Evolutionary conservation across 2,888 invertebrate species (phyloP), one percentile per base, ranked within the genome.

Genomic region (Stenodema calcarata): DNA sequence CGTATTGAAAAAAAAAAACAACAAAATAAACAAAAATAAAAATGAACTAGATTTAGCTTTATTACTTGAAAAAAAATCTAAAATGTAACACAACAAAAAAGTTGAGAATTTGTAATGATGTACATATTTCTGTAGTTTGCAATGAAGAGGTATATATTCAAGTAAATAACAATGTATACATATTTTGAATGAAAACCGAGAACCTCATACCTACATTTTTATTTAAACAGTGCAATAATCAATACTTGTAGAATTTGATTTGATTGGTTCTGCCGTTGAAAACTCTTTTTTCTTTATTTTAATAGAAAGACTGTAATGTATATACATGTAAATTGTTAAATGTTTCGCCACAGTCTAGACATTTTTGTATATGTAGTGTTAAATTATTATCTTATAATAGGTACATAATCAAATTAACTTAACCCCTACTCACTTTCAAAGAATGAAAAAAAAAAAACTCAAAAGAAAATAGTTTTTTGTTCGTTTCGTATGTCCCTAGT

Each of bases 281-380:
- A 30, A 62, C 12, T 44, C 18, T 3, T 2, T 7, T 44, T 78
- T 78, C 27, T n/a, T 78, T 78, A 18, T 3, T 9, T 18, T 78
- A 42, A n/a, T 78, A 78, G 78, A 44, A 78, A 78, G 78, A 78
- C 78, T 78, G 78, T 78, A 78, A 18, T 78, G 78, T 78, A 78
- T 18, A 78, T 78, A 78, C 14, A 23, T 78, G 78, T 78, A 78
- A 23, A 75, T 75, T 75, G 41, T 75, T 75, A 75, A 73, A 75
- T 35, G 73, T 75, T 75, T 75, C 73, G 73, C 73, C 73, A 41
- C 35, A 75, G 73, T 75, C 73, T 35, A 75, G 73, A 75, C 30
- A 28, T 75, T 62, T 75, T 75, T 75, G 73, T 75, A 75, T 75
- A 75, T 41, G 73, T 75, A 75, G 73, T 30, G n/a, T 41, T 75